Conservation (phyloP, 1,140 invertebrate genomes). For the Adoxophyes honmai region DNA sequence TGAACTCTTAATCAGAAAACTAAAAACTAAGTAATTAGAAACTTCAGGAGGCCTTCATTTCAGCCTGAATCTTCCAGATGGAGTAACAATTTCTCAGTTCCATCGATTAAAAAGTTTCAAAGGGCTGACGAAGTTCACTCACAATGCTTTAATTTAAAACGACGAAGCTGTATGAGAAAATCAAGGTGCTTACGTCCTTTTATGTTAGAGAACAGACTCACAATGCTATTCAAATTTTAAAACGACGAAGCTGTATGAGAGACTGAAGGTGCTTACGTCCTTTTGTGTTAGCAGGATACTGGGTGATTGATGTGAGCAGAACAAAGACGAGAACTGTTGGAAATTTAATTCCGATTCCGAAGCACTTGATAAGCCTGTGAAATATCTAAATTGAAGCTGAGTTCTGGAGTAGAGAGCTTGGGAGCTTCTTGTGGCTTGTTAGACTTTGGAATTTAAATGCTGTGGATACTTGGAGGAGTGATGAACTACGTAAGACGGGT, state of each 20-base stretch:
- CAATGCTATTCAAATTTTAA: too few relatives aligned
- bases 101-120: slow-evolving; percentile 15
- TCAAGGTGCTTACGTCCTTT: too few relatives aligned
- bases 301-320: slow-evolving; percentile 10
- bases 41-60: slow-evolving; percentile 5
- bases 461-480: too few relatives aligned
- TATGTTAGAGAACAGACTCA: too few relatives aligned
- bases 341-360: slow-evolving; percentile 4
- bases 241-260: too few relatives aligned
- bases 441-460: too few relatives aligned
- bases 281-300: neutral
- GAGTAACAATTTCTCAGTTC: slow-evolving; percentile 11
- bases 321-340: slow-evolving; percentile 8
- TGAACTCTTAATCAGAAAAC: neutral
- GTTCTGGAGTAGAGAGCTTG: too few relatives aligned
- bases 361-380: neutral
- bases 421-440: too few relatives aligned
- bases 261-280: too few relatives aligned
- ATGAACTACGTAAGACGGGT: too few relatives aligned
- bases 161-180: too few relatives aligned
- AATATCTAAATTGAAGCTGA: neutral
- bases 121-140: slow-evolving; percentile 3
- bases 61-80: slow-evolving; percentile 3
- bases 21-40: slow-evolving; percentile 14
- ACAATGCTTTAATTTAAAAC: too few relatives aligned